These are phyloP conservation scores for Lasioglossum marginatum DNA, from an alignment of 2,888 invertebrate species.

Conservation along the genomic window DNA sequence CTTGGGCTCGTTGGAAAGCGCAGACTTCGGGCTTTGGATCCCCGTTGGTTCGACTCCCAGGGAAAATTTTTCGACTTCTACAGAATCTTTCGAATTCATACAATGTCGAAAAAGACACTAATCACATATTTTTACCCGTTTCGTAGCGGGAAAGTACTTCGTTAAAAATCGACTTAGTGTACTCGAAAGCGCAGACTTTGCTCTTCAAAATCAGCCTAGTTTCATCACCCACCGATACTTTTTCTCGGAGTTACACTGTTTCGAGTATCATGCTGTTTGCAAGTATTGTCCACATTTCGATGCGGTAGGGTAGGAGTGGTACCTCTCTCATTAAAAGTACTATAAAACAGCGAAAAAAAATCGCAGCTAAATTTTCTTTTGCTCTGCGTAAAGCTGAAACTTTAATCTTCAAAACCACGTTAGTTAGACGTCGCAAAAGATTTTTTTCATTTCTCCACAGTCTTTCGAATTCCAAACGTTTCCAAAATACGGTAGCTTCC, in stretches of 20 bases:
- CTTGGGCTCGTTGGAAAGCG: background rate
- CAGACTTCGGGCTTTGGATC: background rate
- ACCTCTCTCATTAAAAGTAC: background rate
- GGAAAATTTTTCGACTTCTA: background rate
- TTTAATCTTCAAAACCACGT: background rate
- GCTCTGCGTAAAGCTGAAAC: background rate
- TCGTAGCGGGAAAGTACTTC: background rate
- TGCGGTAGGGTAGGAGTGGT: background rate
- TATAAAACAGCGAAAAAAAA: background rate
- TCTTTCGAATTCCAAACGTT: background rate
- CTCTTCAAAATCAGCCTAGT: background rate
- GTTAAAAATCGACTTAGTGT: background rate
- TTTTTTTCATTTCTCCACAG: background rate
- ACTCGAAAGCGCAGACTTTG: background rate
- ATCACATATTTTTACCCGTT: rapidly evolving
- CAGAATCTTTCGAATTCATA: background rate
- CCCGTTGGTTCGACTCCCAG: background rate
- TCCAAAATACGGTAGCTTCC: background rate
- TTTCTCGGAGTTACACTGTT: background rate
- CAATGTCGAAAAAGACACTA: rapidly evolving
- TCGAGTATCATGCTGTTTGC: background rate
- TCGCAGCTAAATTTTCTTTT: background rate
- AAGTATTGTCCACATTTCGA: background rate
- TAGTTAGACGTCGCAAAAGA: background rate
- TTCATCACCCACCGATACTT: background rate